These are phyloP conservation scores for Mus caroli DNA, from an alignment of 2,797 vertebrate species.

Conservation along the genomic window DNA sequence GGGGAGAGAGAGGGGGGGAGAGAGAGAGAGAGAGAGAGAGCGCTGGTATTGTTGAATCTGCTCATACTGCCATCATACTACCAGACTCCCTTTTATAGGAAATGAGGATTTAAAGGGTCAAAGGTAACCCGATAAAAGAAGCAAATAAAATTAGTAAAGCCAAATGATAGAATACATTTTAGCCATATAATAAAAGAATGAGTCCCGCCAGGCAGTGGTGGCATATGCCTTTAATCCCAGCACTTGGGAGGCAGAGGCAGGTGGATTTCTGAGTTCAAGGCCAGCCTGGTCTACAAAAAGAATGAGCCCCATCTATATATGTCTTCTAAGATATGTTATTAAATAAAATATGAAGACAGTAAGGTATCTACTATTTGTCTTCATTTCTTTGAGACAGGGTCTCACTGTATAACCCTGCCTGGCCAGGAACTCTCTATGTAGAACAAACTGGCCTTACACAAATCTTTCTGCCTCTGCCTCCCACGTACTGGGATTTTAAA, in stretches of 20 bases:
- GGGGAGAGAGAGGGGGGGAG: neutral
- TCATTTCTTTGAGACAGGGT: neutral
- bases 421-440: neutral
- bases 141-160: conserved; percentile 13
- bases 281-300: neutral
- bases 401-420: neutral
- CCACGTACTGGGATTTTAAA: neutral
- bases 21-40: neutral
- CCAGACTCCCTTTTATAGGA: conserved; percentile 13
- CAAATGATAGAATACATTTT: neutral
- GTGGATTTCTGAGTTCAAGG: no score
- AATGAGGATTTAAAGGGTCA: neutral
- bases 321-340: conserved; percentile 23
- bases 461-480: neutral
- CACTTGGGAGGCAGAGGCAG: no score
- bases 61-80: neutral
- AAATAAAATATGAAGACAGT: conserved; percentile 44
- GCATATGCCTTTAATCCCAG: no score
- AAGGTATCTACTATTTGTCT: neutral
- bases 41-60: neutral
- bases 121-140: neutral
- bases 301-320: neutral
- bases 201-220: neutral
- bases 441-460: neutral
- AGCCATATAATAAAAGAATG: conserved; percentile 18